Percentiles rank a stretch among this genome's conserved stretches.
phyloP scores from a whole-genome alignment of 1,140 invertebrate genomes.

The Globodera rostochiensis region DNA sequence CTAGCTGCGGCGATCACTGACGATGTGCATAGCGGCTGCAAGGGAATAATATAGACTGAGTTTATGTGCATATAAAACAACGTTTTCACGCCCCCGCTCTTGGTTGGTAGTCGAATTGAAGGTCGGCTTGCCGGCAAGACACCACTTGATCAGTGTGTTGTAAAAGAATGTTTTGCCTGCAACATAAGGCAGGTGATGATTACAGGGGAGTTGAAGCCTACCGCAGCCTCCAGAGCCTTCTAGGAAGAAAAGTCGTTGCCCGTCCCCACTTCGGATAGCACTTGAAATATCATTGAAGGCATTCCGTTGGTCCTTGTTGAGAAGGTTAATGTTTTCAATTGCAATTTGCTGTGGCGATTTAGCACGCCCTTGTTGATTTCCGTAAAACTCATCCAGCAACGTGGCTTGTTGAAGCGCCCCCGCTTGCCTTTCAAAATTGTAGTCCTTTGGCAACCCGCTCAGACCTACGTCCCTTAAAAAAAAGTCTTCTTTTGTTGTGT shows the following conservation, averaged over 20 bases:
- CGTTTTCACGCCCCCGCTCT: too few relatives aligned
- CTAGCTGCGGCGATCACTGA: too few relatives aligned
- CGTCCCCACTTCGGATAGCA: background rate
- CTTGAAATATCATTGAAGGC: background rate
- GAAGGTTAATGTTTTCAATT: background rate
- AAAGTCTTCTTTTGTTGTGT: too few relatives aligned
- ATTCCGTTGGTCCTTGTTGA: background rate
- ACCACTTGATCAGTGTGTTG: constrained; percentile 38
- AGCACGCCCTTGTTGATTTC: too few relatives aligned
- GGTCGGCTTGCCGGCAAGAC: background rate
- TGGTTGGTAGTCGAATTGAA: background rate
- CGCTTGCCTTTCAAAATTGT: background rate
- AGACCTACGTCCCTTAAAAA: background rate
- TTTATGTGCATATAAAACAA: too few relatives aligned
- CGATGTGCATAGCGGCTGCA: too few relatives aligned
- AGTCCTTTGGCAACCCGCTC: background rate
- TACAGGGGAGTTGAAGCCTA: constrained; percentile 34
- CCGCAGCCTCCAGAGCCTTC: constrained; percentile 63
- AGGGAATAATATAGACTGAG: too few relatives aligned
- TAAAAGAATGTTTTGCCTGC: constrained; percentile 46
- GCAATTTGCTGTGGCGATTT: too few relatives aligned
- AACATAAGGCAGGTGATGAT: constrained; percentile 35
- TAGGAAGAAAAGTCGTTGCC: background rate
- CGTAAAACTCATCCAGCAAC: background rate
- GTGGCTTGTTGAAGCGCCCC: background rate